phyloP scores from a whole-genome alignment of 2,113 vertebrate species.

The Serranochromis macrocephalus region DNA sequence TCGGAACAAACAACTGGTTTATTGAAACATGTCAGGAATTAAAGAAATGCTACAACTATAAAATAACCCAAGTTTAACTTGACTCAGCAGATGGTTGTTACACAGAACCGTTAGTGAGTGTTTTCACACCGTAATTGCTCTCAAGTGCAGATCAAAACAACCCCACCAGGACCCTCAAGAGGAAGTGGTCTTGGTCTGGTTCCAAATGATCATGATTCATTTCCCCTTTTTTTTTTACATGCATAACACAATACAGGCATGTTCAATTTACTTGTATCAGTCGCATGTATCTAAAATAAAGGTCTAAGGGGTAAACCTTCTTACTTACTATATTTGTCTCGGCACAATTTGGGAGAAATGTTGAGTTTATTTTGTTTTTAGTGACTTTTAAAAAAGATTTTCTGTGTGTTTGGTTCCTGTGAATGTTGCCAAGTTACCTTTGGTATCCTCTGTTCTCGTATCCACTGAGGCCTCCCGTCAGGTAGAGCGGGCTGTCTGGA shows the following conservation, averaged over 20 bases:
- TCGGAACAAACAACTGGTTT: neutral
- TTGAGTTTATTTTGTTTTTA: neutral
- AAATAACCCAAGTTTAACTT: neutral
- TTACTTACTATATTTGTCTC: neutral
- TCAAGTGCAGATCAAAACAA: neutral
- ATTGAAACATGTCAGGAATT: neutral
- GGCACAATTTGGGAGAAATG: neutral
- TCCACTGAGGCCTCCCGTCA: conserved; percentile 57
- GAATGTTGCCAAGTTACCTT: conserved; percentile 35
- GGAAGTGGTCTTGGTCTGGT: neutral
- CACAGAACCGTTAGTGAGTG: neutral
- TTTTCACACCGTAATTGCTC: neutral
- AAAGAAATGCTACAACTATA: accelerated
- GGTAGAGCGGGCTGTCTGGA: conserved; percentile 61
- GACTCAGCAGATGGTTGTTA: neutral
- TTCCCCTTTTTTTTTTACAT: accelerated
- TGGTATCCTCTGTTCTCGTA: conserved; percentile 73
- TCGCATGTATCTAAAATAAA: neutral
- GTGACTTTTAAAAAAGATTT: neutral
- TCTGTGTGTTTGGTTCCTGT: neutral
- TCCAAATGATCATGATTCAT: neutral
- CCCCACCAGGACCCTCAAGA: neutral
- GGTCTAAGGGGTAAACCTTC: neutral
- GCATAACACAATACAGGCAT: neutral
- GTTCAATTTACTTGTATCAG: neutral